Conservation (phyloP, 2,113 vertebrate genomes). For the Pteropus alecto region DNA sequence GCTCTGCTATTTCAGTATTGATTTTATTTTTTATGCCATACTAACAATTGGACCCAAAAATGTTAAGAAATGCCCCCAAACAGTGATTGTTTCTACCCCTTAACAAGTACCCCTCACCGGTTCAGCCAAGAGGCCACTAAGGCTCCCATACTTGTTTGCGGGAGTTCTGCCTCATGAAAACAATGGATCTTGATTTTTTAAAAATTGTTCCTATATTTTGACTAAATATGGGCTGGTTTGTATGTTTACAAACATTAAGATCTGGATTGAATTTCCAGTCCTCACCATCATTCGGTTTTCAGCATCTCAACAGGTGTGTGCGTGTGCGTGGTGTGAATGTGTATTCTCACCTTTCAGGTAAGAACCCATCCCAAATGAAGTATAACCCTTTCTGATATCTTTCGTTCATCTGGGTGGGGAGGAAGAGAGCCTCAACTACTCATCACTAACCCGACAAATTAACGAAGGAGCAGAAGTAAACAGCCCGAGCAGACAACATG, state of each 20-base stretch:
- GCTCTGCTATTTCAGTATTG: background rate
- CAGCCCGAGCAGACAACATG: too few relatives aligned
- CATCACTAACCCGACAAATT: background rate
- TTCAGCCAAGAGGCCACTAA: background rate
- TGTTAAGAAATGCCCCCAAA: background rate
- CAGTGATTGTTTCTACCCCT: background rate
- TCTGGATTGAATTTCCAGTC: background rate
- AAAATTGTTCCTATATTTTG: background rate
- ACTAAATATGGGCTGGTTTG: background rate
- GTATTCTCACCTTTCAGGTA: background rate
- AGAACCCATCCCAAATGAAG: background rate
- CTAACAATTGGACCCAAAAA: background rate
- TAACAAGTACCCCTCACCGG: background rate
- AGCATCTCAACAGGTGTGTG: background rate
- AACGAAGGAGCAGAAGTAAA: background rate
- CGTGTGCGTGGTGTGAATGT: too few relatives aligned
- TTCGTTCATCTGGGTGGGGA: background rate
- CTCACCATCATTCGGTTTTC: background rate
- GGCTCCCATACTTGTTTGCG: background rate
- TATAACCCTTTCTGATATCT: background rate
- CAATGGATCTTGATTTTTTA: background rate
- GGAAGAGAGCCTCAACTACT: background rate
- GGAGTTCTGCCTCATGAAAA: background rate
- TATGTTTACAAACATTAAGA: constrained; percentile 5
- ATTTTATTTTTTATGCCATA: constrained; percentile 41